Evolutionary conservation across 1,140 invertebrate genomes (phyloP), one percentile per base, ranked within the genome.

Genomic region (Drosophila subobscura): DNA sequence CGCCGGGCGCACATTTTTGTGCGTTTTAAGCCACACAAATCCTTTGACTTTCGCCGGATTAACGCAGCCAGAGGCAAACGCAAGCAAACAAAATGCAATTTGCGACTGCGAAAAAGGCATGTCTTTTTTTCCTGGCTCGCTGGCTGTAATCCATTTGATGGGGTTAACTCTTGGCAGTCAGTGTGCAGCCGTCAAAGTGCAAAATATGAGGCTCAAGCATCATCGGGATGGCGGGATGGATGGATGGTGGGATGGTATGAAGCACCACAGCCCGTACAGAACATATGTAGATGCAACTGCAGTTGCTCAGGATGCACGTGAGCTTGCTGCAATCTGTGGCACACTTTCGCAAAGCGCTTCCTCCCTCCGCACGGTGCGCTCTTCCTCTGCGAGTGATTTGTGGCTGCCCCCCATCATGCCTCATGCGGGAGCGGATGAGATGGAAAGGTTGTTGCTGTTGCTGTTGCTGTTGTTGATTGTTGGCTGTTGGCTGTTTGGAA

Each of bases 281-380:
- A 50, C 63, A 40, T 33, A 55, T 40, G 67, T 45, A 68, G 63
- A 71, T 45, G 25, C 40, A 53, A 47, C 25, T 12, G n/a, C 54
- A 46, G 41, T 46, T 37, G 66, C 50, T 47, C 51, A 42, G 45
- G 46, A 54, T 70, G 80, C 76, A 79, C 72, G 80, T 85, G 79
- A 67, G 57, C 51, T 57, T 47, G 16, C 72, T 60, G 72, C 54
- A 84, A 79, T 79, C 80, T 79, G 80, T 68, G 55, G 67, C 54
- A 60, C 63, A 72, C 73, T 72, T 77, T 55, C 52, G 40, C 42
- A 70, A 58, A 77, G 20, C 7, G 7, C 25, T 12, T 6, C 20
- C 2, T 7, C 44, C 8, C 6, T 5, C n/a, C 0, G 4, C 5
- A 0, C 52, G 12, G 22, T 29, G 27, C 10, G 25, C 58, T 33